Base-by-base conservation (phyloP, 30 jellyfish, hydroid and myxozoan genomes). In the Pseudorhiza aurosa region DNA sequence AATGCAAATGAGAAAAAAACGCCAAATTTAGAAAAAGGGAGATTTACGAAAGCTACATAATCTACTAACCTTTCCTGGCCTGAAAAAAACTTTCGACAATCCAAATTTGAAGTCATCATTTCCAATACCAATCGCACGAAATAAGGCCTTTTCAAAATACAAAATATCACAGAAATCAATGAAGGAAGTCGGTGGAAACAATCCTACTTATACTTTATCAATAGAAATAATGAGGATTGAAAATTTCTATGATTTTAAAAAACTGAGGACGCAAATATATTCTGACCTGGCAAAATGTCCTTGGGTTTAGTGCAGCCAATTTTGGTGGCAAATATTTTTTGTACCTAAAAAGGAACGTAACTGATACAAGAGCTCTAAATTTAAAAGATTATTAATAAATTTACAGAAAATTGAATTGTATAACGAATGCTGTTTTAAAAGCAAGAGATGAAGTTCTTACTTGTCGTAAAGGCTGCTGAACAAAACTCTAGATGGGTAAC, bases 101-200 rank as follows among this genome's bases (percentile, higher is more conserved):
- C 99, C 99, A 68, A 93, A 93, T 62, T 93, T 93, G 65, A 93
- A 93, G 72, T 93, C 97, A 50, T 87, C 99, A 60, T 69, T 75
- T 11, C 89, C 95, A 40, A 93, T 93, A 21, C 99, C 99, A 72
- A 93, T 93, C 1, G 99, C 99, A 35, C 97, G 95, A 87, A 93
- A 93, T 42, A 93, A 75, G 7, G 99, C 99, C 90, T 85, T 11
- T 0, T 36, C n/a, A n/a, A n/a, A n/a, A n/a, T n/a, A n/a, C n/a
- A n/a, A n/a, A n/a, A n/a, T n/a, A n/a, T n/a, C n/a, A n/a, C n/a
- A n/a, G n/a, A n/a, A n/a, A n/a, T n/a, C n/a, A n/a, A n/a, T n/a
- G n/a, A n/a, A n/a, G n/a, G n/a, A n/a, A n/a, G n/a, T n/a, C n/a
- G n/a, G n/a, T n/a, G n/a, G n/a, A n/a, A n/a, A n/a, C n/a, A n/a